Evolutionary conservation across 2,888 invertebrate species (phyloP), one percentile per base, ranked within the genome.

Genomic region (Neocrepidodera transversa): DNA sequence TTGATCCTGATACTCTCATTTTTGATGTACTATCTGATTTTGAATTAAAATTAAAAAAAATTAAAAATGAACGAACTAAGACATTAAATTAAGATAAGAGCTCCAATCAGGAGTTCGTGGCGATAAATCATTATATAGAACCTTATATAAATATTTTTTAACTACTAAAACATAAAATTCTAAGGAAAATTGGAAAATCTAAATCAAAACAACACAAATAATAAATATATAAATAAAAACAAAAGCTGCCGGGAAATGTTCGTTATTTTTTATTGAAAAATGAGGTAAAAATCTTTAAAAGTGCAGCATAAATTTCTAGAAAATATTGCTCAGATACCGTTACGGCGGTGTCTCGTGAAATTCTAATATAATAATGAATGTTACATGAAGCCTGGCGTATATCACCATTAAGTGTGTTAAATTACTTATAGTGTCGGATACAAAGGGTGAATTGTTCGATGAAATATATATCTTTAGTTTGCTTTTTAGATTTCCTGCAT

Each of bases 331-430:
- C 52, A 52, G 52, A 52, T 52, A 52, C 42, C 42, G 43, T 43
- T 43, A 52, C 52, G 52, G 10, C 14, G 32, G 52, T 52, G 52
- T 42, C 52, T 42, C 52, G 52, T 52, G 42, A 52, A 52, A 52
- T 52, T 52, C 52, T 52, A 52, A 52, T 52, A 52, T 28, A 52
- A 52, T 52, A 52, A 42, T 52, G 52, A 52, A 52, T 52, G 52
- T 52, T 52, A 42, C 52, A 52, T 52, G 52, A 52, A 52, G 42
- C 43, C 30, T 52, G 52, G 52, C 52, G 52, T 52, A 52, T 52
- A 52, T 52, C 52, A 52, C 52, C 52, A 52, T 52, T 52, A 52
- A 52, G 17, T 52, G 52, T 52, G 52, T 52, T 30, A 52, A 52
- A 52, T 52, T 52, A 52, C 52, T 42, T 52, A 52, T 52, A 42